Evolutionary conservation across 1,140 invertebrate species (phyloP), one percentile per base, ranked within the genome.

Genomic region (Eueides isabella): DNA sequence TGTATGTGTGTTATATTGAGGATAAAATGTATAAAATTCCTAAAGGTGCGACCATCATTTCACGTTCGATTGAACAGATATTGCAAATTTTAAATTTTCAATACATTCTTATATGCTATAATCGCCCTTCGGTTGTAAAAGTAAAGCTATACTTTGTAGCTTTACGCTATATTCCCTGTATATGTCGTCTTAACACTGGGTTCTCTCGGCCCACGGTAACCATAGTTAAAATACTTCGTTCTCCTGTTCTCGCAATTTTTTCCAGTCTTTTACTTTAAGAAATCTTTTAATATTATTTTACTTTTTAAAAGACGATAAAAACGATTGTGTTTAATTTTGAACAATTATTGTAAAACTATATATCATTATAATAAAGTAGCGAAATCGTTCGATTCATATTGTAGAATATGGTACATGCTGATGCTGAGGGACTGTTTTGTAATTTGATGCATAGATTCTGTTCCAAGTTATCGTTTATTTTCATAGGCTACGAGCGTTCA

Each of bases 381-480:
- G 48, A 55, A 55, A 55, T 55, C 48, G 48, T 55, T 55, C 48
- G 2, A 55, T 55, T 19, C 19, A 55, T 55, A 55, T 55, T 55
- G 26, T 55, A 0, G 23, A 55, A 26, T n/a, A 44, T 44, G 41
- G 19, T 23, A 55, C 19, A 55, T 23, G 19, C 48, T 55, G 48
- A 55, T 19, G 48, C 19, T 55, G 3, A 23, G 48, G 48, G 48
- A 55, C 48, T 3, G 48, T 19, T n/a, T 55, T 55, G 23, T 55
- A 55, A 55, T 23, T 55, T 55, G 48, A 55, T 55, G 19, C 3
- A 55, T 55, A 7, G 48, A 55, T 55, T 55, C 19, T 11, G 19
- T 55, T 55, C n/a, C 6, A 7, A 55, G 48, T 55, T 19, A 44
- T 26, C 19, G 3, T 23, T 55, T 55, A 55, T 55, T 23, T 26